Evolutionary conservation across 2,113 vertebrate species (phyloP).

Genomic region (Pachypanchax playfairii): DNA sequence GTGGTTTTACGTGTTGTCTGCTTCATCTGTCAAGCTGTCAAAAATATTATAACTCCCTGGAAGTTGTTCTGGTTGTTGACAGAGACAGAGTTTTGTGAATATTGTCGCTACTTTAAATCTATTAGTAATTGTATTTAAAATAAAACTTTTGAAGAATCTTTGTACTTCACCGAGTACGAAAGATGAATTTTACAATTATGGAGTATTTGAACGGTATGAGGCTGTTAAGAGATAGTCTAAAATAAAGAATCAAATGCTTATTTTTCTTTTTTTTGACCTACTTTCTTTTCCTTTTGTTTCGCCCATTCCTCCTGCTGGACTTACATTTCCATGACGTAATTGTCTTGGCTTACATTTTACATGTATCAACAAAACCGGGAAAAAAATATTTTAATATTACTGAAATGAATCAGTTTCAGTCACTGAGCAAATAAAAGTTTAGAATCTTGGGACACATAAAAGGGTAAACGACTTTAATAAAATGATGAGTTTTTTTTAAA

Average conservation of each 20-base stretch:
- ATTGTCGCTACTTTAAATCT: neutral
- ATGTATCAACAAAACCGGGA: constrained; percentile 24
- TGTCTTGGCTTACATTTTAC: constrained; percentile 65
- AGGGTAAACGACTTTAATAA: neutral
- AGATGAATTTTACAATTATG: too few species aligned
- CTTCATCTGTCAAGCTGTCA: constrained; percentile 36
- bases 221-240: too few species aligned
- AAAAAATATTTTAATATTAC: neutral
- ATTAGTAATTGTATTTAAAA: too few species aligned
- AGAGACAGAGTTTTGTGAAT: neutral
- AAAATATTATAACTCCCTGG: neutral
- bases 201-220: too few species aligned
- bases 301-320: constrained; percentile 66
- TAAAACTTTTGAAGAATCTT: neutral
- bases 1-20: constrained; percentile 4
- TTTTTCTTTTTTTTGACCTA: neutral
- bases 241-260: too few species aligned
- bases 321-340: constrained; percentile 82
- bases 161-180: too few species aligned
- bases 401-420: too few species aligned
- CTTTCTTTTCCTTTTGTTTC: constrained; percentile 72
- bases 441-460: neutral
- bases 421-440: neutral
- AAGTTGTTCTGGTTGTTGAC: constrained; percentile 25
- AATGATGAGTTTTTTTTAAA: neutral